These are phyloP conservation scores for Lasius platythorax DNA, from an alignment of 2,888 invertebrate species.

Conservation along the genomic window DNA sequence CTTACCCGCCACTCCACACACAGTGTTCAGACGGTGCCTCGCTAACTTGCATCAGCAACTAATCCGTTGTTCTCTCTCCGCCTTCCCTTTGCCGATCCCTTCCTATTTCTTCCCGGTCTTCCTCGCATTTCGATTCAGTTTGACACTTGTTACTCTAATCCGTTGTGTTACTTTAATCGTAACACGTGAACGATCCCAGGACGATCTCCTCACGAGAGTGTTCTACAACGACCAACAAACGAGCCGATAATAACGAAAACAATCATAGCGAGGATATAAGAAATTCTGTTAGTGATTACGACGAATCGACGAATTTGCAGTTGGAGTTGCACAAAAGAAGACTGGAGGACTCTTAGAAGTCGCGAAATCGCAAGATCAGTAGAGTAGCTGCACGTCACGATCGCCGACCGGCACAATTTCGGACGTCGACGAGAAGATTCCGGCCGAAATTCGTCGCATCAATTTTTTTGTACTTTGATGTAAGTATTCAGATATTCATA, in stretches of 20 bases:
- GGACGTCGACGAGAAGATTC: background rate
- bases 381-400: background rate
- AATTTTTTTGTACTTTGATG: background rate
- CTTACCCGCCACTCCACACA: slow-evolving; percentile 17
- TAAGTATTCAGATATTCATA: slow-evolving; percentile 27
- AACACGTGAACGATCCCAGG: background rate
- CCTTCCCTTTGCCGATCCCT: background rate
- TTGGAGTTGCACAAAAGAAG: background rate
- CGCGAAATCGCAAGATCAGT: background rate
- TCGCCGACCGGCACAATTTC: no score
- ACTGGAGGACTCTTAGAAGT: background rate
- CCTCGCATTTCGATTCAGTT: background rate
- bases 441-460: background rate
- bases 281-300: background rate
- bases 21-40: slow-evolving; percentile 8
- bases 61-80: background rate
- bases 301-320: background rate
- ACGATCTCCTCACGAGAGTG: background rate
- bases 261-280: background rate
- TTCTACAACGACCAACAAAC: background rate
- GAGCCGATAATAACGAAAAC: background rate
- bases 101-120: background rate
- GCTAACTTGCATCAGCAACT: slow-evolving; percentile 2
- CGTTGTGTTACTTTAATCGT: no score
- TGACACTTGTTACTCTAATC: no score